Evolutionary conservation across 2,888 invertebrate genomes (phyloP).

Genomic region (Amphimallon solstitiale): DNA sequence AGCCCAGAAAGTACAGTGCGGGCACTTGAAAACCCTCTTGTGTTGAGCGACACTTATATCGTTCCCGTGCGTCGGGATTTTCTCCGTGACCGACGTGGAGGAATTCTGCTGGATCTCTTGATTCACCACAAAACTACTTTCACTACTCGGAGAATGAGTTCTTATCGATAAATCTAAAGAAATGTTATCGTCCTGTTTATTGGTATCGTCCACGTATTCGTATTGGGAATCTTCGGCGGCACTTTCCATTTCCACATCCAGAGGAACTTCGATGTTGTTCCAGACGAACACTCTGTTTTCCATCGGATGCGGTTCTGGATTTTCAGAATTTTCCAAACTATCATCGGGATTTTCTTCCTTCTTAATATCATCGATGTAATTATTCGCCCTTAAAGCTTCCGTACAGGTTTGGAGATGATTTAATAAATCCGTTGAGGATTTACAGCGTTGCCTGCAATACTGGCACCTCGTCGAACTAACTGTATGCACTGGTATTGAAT

Average conservation of each 20-base stretch:
- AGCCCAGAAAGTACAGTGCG: conserved; percentile 92
- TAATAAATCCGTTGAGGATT: conserved; percentile 82
- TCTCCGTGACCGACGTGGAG: conserved; percentile 62
- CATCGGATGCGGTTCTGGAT: conserved; percentile 74
- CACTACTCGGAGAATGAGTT: conserved; percentile 61
- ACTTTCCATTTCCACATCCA: conserved; percentile 57
- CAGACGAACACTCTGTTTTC: conserved; percentile 85
- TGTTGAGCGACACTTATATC: conserved; percentile 71
- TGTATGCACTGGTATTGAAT: conserved; percentile 61
- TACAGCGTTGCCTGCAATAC: conserved; percentile 86
- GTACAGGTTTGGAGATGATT: conserved; percentile 79
- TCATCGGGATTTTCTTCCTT: conserved; percentile 50
- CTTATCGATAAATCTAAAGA: conserved; percentile 59
- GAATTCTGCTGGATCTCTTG: conserved; percentile 34
- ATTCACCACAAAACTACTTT: conserved; percentile 52
- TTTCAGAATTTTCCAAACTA: no score
- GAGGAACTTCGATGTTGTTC: conserved; percentile 72
- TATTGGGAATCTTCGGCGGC: conserved; percentile 58
- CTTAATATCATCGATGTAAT: conserved; percentile 20
- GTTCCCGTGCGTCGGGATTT: conserved; percentile 70
- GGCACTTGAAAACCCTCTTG: conserved; percentile 89
- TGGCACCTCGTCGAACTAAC: conserved; percentile 83
- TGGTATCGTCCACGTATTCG: conserved; percentile 56
- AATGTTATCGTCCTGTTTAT: conserved; percentile 57
- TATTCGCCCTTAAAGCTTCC: conserved; percentile 62